Base-by-base conservation (phyloP, 2,797 vertebrate species). In the Hippoglossus hippoglossus region DNA sequence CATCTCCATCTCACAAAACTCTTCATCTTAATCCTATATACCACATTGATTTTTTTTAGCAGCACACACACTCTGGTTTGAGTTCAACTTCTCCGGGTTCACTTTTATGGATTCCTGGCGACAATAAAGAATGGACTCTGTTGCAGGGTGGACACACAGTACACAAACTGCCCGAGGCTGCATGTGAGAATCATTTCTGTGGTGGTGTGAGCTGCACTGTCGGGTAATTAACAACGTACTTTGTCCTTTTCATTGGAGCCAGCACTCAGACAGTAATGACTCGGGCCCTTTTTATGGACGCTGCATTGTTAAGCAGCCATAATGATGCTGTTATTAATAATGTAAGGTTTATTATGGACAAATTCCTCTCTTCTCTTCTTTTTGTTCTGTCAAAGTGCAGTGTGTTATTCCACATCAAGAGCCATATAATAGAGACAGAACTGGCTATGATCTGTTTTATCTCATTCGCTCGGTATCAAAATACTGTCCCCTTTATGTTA, bases 251-350 rank as follows among this genome's bases (percentile, higher is more conserved):
- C 67, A 73, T 72, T n/a, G 21, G 44, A 78, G 71, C 80, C 75
- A 80, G 66, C 67, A 73, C 65, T 77, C 56, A 71, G 47, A 73
- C 74, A 64, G 59, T 80, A 86, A 87, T 87, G 79, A 80, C 78
- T 75, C 70, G 59, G 22, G 26, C 26, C 69, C 67, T 24, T 85
- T 81, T 84, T 81, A 87, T 79, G 75, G 72, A 61, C 16, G 22
- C 56, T 71, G 73, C 74, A 80, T 85, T 80, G 79, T 86, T 81
- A 84, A 77, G 70, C 75, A 89, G 70, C 67, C 50, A 77, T 85
- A 88, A 87, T 83, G 77, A 85, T 84, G 69, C 67, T 70, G 67
- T 86, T 77, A 87, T 87, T 85, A 84, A 82, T 85, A 90, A 90
- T 85, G 63, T 55, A 86, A 50, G 54, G 22, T 58, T 85, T 81